phyloP scores from a whole-genome alignment of 2,113 vertebrate genomes.

The Mobula birostris region DNA sequence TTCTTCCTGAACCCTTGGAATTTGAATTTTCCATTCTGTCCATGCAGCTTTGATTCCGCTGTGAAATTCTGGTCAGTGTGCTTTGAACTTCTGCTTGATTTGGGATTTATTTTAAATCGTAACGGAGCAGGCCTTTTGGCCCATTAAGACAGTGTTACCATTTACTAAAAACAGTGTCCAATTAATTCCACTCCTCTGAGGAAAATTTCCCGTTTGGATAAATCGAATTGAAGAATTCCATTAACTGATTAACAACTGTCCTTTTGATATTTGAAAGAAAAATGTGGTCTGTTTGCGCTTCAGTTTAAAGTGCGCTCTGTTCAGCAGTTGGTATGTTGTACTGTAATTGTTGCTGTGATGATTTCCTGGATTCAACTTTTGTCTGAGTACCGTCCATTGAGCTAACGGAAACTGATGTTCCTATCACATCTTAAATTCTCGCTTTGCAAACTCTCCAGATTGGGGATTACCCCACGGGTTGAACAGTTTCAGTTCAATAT shows the following conservation, averaged over 20 bases:
- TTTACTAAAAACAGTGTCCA: background rate
- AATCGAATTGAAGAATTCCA: background rate
- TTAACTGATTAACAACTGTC: background rate
- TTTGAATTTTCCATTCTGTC: background rate
- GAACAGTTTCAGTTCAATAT: background rate
- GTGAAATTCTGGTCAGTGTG: background rate
- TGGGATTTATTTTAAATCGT: too few relatives aligned
- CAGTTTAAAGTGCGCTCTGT: background rate
- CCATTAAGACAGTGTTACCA: background rate
- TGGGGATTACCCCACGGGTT: background rate
- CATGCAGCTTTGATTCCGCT: background rate
- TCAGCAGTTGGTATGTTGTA: background rate
- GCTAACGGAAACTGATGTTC: background rate
- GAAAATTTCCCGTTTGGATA: background rate
- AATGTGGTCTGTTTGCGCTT: background rate
- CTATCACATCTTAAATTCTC: background rate
- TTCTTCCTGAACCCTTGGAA: background rate
- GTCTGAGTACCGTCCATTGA: background rate
- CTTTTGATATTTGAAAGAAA: background rate
- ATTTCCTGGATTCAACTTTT: slow-evolving; percentile 20
- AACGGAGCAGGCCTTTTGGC: background rate
- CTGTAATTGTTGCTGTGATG: slow-evolving; percentile 1
- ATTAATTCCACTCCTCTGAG: background rate
- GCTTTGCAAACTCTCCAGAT: background rate
- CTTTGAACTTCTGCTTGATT: background rate